Percentiles rank a stretch among this genome's conserved stretches.
phyloP scores from a whole-genome alignment of 2,113 vertebrate genomes.

The Neopipo cinnamomea region DNA sequence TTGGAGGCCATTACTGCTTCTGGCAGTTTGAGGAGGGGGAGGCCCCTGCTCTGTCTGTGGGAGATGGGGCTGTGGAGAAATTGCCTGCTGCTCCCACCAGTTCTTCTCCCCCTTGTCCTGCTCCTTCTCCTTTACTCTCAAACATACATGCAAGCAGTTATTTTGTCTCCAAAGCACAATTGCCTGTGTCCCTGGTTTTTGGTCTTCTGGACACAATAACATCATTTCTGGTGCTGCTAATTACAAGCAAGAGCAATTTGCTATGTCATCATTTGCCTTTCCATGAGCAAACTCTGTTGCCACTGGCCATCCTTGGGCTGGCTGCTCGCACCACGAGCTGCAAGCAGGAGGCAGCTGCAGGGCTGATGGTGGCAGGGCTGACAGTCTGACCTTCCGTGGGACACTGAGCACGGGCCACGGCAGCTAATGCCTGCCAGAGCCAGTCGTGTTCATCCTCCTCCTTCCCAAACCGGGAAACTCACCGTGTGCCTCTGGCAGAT shows the following conservation, averaged over 20 bases:
- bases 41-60: neutral
- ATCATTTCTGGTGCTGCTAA: neutral
- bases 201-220: neutral
- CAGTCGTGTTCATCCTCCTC: neutral
- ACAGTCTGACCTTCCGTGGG: neutral
- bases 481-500: neutral
- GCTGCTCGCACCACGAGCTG: neutral
- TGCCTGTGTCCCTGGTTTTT: neutral
- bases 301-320: neutral
- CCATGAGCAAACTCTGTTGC: rapidly evolving
- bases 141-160: no score
- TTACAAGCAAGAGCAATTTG: neutral
- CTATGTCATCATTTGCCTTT: neutral
- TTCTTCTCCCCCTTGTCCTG: neutral
- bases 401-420: neutral
- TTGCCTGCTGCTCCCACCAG: neutral
- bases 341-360: neutral
- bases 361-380: neutral
- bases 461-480: neutral
- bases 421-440: neutral
- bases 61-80: neutral
- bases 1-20: neutral
- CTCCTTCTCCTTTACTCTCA: neutral
- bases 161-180: neutral
- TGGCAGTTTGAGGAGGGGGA: neutral